Evolutionary conservation across 2,797 vertebrate genomes (phyloP), one percentile per base, ranked within the genome.

Genomic region (Enteromius trimaculatus): DNA sequence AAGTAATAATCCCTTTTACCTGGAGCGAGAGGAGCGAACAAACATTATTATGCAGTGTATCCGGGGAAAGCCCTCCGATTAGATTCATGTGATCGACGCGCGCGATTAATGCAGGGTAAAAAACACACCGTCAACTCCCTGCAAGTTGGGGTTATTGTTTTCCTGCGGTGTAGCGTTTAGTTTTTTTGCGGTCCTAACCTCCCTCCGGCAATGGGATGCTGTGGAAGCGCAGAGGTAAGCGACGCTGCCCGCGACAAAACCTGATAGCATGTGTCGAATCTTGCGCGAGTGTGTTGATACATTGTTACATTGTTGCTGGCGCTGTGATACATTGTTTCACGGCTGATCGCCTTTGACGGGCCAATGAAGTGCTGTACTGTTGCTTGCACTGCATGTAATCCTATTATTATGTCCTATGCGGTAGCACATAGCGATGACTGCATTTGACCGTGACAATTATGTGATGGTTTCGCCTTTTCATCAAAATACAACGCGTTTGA

Each of bases 141-240:
- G 89, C 89, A 89, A 90, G 87, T 92, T 91, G 89, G 86, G 88
- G 81, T 87, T 88, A 90, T 89, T 89, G 91, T 89, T 92, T 89
- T 88, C 86, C 89, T 88, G 89, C 89, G 88, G 88, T 85, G 89
- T 87, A 88, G 88, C 88, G 60, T 77, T 83, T 88, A 70, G 91
- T 86, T 90, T 90, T 77, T 90, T 88, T 85, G 92, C 90, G 83
- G 89, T 87, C 90, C 88, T 89, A 88, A 91, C 88, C 92, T 82
- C 88, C 85, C 88, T 90, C 90, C 93, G 93, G 94, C 92, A 85
- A 95, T 95, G 95, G 95, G 95, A 95, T 95, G 95, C 94, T 94
- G 95, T 93, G 94, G 94, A 80, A 95, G 94, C 91, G 81, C 92
- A 87, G 94, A 95, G 95, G 95, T 95, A 92, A 94, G 88, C 88